phyloP scores from a whole-genome alignment of 2,113 vertebrate species.

The Peromyscus californicus region DNA sequence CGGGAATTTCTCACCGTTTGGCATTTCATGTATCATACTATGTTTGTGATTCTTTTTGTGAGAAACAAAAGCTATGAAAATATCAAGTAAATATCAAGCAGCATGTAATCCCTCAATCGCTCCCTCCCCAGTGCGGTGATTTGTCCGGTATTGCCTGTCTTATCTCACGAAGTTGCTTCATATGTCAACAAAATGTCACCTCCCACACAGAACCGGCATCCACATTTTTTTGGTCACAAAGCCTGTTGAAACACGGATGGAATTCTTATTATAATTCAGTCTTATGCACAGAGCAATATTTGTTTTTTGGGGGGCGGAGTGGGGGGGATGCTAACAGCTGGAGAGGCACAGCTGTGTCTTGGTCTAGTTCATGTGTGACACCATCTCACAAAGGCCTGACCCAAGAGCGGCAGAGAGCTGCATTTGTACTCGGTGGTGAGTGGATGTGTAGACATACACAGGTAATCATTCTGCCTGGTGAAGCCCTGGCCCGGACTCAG shows the following conservation, averaged over 20 bases:
- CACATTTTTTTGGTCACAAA: background rate
- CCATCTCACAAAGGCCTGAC: background rate
- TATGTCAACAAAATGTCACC: constrained; percentile 52
- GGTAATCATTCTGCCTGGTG: background rate
- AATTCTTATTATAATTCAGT: constrained; percentile 26
- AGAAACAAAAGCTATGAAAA: constrained; percentile 37
- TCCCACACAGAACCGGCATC: constrained; percentile 18
- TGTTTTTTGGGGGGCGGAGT: background rate
- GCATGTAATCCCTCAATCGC: background rate
- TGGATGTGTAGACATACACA: constrained; percentile 10
- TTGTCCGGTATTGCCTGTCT: constrained; percentile 37
- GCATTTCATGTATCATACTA: constrained; percentile 28
- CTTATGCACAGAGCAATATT: background rate
- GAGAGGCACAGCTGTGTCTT: background rate
- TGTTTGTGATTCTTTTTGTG: constrained; percentile 54
- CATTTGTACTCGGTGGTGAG: constrained; percentile 2
- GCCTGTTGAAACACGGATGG: background rate
- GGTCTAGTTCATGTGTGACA: background rate
- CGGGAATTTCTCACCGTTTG: background rate
- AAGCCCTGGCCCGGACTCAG: background rate
- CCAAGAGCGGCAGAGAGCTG: background rate
- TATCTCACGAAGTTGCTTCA: constrained; percentile 6
- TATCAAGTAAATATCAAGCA: background rate
- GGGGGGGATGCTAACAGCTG: background rate
- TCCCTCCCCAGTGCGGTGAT: background rate